phyloP scores from a whole-genome alignment of 2,113 vertebrate species.

The Poicephalus meyeri region DNA sequence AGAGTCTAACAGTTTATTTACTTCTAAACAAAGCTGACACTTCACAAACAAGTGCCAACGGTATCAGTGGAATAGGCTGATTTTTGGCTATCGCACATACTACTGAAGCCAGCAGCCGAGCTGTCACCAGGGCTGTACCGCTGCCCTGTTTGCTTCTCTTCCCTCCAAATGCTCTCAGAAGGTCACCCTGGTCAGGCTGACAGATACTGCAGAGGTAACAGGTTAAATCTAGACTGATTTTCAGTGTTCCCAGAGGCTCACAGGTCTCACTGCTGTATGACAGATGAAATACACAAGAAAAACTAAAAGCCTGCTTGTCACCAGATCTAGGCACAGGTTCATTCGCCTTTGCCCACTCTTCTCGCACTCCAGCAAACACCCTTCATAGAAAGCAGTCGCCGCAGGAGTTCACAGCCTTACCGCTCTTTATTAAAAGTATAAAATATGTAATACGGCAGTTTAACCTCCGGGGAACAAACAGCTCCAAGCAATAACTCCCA shows the following conservation, averaged over 20 bases:
- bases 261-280: accelerated
- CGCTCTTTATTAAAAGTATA: neutral
- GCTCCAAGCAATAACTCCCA: neutral
- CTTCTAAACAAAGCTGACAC: neutral
- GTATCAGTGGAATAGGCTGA: neutral
- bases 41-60: neutral
- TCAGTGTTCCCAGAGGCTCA: neutral
- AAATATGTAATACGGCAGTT: accelerated
- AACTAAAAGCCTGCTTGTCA: neutral
- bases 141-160: neutral
- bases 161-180: neutral
- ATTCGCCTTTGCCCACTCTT: neutral
- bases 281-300: neutral
- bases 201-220: neutral
- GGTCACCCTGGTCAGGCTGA: neutral
- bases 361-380: neutral
- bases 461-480: neutral
- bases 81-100: neutral
- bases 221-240: neutral
- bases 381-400: accelerated
- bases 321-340: no score
- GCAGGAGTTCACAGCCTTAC: accelerated
- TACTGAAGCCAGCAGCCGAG: neutral
- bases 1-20: neutral
- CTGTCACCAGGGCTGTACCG: neutral